Conservation (phyloP, 2,888 invertebrate genomes). For the Cetonia aurata region DNA sequence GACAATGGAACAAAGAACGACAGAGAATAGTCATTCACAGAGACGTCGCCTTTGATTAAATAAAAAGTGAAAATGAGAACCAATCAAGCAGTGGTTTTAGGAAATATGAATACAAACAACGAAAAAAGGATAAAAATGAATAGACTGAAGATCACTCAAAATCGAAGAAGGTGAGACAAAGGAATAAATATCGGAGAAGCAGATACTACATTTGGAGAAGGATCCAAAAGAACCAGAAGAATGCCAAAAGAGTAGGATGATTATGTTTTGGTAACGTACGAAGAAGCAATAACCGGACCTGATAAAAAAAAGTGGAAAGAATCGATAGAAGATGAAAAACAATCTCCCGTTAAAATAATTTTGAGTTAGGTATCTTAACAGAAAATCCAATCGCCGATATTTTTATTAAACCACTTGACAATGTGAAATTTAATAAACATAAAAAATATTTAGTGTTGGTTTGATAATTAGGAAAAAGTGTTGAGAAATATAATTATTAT, state of each 20-base stretch:
- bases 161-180: neutral
- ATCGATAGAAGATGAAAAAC: too few species aligned
- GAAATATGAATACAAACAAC: neutral
- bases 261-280: constrained; percentile 28
- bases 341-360: too few species aligned
- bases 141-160: neutral
- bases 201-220: neutral
- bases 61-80: neutral
- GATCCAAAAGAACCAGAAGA: constrained; percentile 11
- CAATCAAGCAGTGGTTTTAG: neutral
- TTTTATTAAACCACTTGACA: too few species aligned
- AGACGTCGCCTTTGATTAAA: neutral
- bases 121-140: neutral
- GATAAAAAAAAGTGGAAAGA: constrained; percentile 8
- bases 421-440: too few species aligned
- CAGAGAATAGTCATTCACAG: constrained; percentile 9
- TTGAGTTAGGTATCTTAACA: too few species aligned
- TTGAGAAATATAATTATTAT: too few species aligned
- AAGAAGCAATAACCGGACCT: constrained; percentile 12
- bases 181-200: constrained; percentile 1
- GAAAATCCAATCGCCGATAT: too few species aligned
- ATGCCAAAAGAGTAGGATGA: constrained; percentile 9
- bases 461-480: too few species aligned
- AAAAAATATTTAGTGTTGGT: too few species aligned
- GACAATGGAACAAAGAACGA: constrained; percentile 10